Percentiles rank a stretch among this genome's conserved stretches.
Conservation (phyloP, 1,140 invertebrate species). For the Philopotamus ludificatus region DNA sequence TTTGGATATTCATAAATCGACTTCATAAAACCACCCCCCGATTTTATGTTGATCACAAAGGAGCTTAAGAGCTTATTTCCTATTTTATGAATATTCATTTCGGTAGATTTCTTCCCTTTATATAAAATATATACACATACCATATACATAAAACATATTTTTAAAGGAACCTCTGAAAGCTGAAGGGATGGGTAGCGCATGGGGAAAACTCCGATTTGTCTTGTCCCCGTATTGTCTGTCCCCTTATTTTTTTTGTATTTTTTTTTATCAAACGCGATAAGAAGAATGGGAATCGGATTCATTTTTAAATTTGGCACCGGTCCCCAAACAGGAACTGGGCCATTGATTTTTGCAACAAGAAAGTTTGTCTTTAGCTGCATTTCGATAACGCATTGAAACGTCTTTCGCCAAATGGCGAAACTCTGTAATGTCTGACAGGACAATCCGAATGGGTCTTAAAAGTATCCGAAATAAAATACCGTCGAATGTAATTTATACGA, state of each 20-base stretch:
- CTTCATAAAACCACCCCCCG: constrained; percentile 30
- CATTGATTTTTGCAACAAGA: constrained; percentile 31
- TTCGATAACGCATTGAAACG: constrained; percentile 7
- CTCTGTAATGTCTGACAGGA: constrained; percentile 1
- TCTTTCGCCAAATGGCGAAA: constrained; percentile 1
- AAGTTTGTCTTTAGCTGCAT: constrained; percentile 14
- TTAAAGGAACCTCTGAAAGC: not conserved
- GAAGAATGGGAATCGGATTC: constrained; percentile 17
- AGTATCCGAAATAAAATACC: not conserved
- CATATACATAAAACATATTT: constrained; percentile 9
- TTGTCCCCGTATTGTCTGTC: not conserved
- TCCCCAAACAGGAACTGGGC: constrained; percentile 1
- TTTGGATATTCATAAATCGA: constrained; percentile 38
- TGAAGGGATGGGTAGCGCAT: not conserved
- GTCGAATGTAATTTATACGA: too few relatives aligned
- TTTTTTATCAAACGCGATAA: constrained; percentile 14
- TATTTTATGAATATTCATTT: constrained; percentile 37
- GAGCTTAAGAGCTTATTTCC: constrained; percentile 36
- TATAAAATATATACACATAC: constrained; percentile 6
- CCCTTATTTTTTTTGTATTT: not conserved
- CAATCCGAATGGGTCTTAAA: not conserved
- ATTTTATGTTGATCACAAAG: constrained; percentile 34
- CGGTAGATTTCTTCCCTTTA: not conserved
- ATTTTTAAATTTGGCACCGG: constrained; percentile 30
- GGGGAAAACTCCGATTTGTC: not conserved